phyloP scores from a whole-genome alignment of 2,888 invertebrate genomes.

The Drosophila eohydei region DNA sequence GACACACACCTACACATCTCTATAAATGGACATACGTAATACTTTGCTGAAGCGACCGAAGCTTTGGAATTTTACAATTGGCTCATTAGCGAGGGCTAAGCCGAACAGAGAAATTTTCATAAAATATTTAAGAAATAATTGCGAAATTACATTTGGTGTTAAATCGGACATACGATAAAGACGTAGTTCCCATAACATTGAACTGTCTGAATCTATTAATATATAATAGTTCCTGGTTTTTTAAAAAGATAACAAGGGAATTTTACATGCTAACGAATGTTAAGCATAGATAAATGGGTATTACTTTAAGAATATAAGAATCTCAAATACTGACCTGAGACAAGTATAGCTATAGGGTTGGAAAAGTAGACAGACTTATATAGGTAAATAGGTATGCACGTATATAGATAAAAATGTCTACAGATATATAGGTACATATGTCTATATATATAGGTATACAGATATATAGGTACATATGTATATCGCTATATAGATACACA shows the following conservation, averaged over 20 bases:
- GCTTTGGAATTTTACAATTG: conserved; percentile 5
- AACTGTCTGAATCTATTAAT: background rate
- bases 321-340: no score
- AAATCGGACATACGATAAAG: background rate
- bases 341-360: no score
- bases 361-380: no score
- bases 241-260: background rate
- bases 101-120: background rate
- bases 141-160: background rate
- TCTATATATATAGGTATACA: background rate
- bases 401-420: no score
- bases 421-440: no score
- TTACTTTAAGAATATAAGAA: background rate
- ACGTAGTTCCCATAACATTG: background rate
- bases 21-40: background rate
- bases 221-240: background rate
- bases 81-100: background rate
- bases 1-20: background rate
- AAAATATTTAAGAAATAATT: conserved; percentile 7
- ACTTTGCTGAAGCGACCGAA: background rate
- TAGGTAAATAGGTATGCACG: no score
- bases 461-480: background rate
- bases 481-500: background rate
- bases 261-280: background rate
- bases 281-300: background rate